A percentile compares a stretch with the other conserved stretches of the same genome.
These are phyloP conservation scores for Paguma larvata DNA, from an alignment of 2,797 vertebrate species.

Conservation along the genomic window DNA sequence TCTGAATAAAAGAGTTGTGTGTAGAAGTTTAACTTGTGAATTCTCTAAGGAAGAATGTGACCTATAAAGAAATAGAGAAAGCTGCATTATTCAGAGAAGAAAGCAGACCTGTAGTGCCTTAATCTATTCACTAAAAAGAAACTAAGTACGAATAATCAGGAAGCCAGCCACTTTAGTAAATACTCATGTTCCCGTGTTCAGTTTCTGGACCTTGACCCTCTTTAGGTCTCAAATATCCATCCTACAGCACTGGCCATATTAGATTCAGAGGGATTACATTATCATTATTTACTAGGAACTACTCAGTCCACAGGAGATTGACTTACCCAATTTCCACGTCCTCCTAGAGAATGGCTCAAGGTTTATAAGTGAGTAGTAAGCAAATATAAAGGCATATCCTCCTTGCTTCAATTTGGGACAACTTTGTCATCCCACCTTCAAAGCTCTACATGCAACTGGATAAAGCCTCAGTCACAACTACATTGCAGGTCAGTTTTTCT, in stretches of 20 bases:
- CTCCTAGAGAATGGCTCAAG: neutral
- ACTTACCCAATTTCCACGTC: neutral
- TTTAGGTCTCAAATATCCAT: neutral
- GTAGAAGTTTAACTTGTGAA: neutral
- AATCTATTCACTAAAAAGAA: neutral
- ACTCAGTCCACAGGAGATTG: neutral
- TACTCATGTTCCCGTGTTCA: neutral
- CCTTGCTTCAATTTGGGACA: neutral
- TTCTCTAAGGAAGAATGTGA: neutral
- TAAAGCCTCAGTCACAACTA: neutral
- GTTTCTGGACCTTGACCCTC: neutral
- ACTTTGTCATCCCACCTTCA: neutral
- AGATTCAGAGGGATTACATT: neutral
- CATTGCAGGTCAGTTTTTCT: neutral
- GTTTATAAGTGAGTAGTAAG: neutral
- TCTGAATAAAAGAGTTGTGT: neutral
- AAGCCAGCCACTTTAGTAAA: neutral
- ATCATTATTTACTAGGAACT: neutral
- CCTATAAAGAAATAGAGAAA: neutral
- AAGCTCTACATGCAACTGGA: neutral
- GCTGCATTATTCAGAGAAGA: neutral
- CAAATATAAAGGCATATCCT: neutral
- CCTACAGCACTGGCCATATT: neutral
- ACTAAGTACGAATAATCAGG: neutral
- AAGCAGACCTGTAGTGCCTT: neutral